Evolutionary conservation across 53 echinoderm and acorn worm species (phyloP).

Genomic region (Crossaster papposus): DNA sequence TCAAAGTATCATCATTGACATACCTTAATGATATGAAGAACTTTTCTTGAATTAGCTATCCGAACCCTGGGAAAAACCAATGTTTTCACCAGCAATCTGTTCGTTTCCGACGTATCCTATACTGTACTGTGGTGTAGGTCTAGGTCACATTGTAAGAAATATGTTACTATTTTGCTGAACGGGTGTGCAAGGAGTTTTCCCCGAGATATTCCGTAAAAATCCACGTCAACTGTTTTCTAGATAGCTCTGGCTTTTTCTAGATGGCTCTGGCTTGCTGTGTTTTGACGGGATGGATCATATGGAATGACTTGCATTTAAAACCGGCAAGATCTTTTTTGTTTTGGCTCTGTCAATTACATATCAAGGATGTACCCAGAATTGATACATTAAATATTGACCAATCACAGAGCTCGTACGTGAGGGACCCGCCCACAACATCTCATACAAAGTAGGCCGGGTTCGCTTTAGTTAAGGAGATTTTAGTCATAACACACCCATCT

Average conservation of each 20-base stretch:
- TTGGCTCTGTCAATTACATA: conserved; percentile 76
- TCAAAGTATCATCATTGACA: neutral
- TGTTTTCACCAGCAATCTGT: neutral
- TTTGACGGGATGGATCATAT: neutral
- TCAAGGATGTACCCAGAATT: conserved; percentile 77
- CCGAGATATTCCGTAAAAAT: neutral
- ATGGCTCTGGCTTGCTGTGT: conserved; percentile 30
- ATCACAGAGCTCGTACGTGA: conserved; percentile 55
- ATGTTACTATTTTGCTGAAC: neutral
- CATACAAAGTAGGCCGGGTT: conserved; percentile 57
- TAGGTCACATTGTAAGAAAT: neutral
- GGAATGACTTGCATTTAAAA: conserved; percentile 32
- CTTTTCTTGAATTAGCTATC: too few species aligned
- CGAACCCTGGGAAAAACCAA: neutral
- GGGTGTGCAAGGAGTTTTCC: neutral
- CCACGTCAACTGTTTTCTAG: conserved; percentile 33
- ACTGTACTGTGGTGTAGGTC: too few species aligned
- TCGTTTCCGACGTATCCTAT: neutral
- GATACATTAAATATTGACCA: conserved; percentile 66
- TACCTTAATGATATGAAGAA: too few species aligned
- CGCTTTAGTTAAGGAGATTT: conserved; percentile 65
- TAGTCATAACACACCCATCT: conserved; percentile 58
- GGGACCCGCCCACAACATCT: conserved; percentile 73
- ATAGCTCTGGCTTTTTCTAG: conserved; percentile 45
- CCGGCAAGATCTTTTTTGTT: conserved; percentile 58